A percentile compares a stretch with the other conserved stretches of the same genome.
phyloP scores from a whole-genome alignment of 2,888 invertebrate species.

The Podabrus alpinus region DNA sequence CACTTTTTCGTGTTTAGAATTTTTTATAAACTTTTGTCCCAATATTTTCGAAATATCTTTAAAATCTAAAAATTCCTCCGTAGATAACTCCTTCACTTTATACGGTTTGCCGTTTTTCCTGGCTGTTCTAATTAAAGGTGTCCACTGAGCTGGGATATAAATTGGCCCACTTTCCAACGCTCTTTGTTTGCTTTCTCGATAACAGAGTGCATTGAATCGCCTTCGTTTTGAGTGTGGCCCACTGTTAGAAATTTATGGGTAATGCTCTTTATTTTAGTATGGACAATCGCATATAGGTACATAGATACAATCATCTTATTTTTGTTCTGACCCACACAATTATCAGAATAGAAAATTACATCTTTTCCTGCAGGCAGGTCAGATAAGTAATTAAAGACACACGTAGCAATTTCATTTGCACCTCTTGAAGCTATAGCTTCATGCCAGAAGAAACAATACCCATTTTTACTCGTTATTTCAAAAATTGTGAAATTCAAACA shows the following conservation, averaged over 20 bases:
- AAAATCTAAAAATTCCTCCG: constrained; percentile 5
- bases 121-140: constrained; percentile 7
- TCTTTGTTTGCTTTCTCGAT: constrained; percentile 1
- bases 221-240: constrained; percentile 4
- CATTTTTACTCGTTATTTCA: constrained; percentile 19
- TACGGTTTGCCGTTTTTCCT: constrained; percentile 8
- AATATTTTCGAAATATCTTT: background rate
- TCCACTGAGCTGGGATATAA: constrained; percentile 5
- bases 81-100: constrained; percentile 6
- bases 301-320: constrained; percentile 12
- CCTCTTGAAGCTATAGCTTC: background rate
- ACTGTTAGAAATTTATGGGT: constrained; percentile 17
- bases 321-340: no score
- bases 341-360: no score
- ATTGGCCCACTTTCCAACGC: constrained; percentile 6
- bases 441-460: constrained; percentile 2
- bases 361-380: no score
- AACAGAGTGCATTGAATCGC: background rate
- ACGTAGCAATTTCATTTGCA: constrained; percentile 11
- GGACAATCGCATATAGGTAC: constrained; percentile 15
- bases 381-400: constrained; percentile 10
- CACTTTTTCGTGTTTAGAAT: constrained; percentile 10
- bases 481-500: constrained; percentile 15
- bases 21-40: constrained; percentile 6
- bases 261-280: background rate